Evolutionary conservation across 1,140 invertebrate genomes (phyloP).

Genomic region (Cydia fagiglandana): DNA sequence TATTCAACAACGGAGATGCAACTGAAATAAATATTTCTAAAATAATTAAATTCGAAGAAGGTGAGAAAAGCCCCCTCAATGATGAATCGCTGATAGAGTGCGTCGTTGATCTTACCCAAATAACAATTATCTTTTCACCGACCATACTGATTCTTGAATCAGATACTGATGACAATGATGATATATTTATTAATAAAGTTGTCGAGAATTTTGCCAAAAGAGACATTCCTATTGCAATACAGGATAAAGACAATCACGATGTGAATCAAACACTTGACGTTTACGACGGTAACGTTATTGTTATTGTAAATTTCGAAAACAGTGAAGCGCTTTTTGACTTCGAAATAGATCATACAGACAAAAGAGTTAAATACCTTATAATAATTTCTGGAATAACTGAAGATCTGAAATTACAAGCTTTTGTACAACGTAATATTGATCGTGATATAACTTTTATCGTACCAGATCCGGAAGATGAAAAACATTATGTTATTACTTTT

Average conservation of each 20-base stretch:
- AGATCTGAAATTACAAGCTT: constrained; percentile 32
- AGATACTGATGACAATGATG: not conserved
- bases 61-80: not conserved
- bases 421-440: constrained; percentile 35
- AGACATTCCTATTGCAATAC: not conserved
- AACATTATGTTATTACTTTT: constrained; percentile 35
- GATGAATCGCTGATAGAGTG: not conserved
- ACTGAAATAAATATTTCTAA: not conserved
- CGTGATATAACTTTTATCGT: constrained; percentile 47
- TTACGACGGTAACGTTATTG: constrained; percentile 41
- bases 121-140: constrained; percentile 15
- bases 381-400: constrained; percentile 38
- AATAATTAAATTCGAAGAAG: not conserved
- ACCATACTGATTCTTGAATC: constrained; percentile 1
- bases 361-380: constrained; percentile 46
- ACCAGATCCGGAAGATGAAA: constrained; percentile 32
- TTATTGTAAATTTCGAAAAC: constrained; percentile 40
- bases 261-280: not conserved
- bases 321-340: constrained; percentile 40
- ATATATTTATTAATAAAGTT: constrained; percentile 11
- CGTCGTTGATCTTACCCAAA: constrained; percentile 3
- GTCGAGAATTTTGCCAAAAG: not conserved
- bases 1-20: not conserved
- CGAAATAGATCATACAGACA: constrained; percentile 33
- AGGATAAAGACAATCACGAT: constrained; percentile 7